Conservation (phyloP, 2,888 invertebrate species). For the Sicus ferrugineus region DNA sequence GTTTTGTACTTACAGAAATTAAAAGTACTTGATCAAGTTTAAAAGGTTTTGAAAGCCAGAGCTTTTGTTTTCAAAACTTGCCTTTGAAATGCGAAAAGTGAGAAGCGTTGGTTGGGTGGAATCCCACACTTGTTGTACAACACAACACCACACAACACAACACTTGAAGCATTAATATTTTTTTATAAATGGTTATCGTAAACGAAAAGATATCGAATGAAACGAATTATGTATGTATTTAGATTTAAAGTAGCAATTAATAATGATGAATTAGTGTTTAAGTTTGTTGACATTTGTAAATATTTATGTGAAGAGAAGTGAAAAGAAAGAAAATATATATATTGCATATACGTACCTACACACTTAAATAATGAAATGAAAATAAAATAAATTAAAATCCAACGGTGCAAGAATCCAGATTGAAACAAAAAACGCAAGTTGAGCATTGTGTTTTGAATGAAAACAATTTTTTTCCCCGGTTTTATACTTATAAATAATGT, state of each 20-base stretch:
- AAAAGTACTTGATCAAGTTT: too few relatives aligned
- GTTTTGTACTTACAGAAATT: too few relatives aligned
- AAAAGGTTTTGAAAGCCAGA: too few relatives aligned
- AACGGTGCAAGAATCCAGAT: constrained; percentile 4
- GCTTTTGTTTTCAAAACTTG: too few relatives aligned
- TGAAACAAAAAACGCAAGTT: background rate
- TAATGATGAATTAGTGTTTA: constrained; percentile 54
- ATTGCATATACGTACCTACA: constrained; percentile 27
- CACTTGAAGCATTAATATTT: background rate
- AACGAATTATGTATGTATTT: constrained; percentile 15
- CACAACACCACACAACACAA: constrained; percentile 12
- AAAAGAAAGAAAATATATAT: constrained; percentile 28
- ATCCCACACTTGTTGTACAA: too few relatives aligned
- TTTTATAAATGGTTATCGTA: constrained; percentile 42
- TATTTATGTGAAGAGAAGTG: constrained; percentile 41
- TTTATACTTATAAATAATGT: too few relatives aligned
- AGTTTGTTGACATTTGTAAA: constrained; percentile 60
- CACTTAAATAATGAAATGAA: constrained; percentile 26
- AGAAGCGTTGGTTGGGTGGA: too few relatives aligned
- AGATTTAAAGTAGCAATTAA: constrained; percentile 15
- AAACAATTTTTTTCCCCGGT: too few relatives aligned
- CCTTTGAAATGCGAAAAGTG: too few relatives aligned
- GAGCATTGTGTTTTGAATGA: too few relatives aligned
- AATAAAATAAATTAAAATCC: constrained; percentile 27
- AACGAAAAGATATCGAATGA: constrained; percentile 1